Conservation (phyloP, 1,140 invertebrate species). For the Trichonephila inaurata region DNA sequence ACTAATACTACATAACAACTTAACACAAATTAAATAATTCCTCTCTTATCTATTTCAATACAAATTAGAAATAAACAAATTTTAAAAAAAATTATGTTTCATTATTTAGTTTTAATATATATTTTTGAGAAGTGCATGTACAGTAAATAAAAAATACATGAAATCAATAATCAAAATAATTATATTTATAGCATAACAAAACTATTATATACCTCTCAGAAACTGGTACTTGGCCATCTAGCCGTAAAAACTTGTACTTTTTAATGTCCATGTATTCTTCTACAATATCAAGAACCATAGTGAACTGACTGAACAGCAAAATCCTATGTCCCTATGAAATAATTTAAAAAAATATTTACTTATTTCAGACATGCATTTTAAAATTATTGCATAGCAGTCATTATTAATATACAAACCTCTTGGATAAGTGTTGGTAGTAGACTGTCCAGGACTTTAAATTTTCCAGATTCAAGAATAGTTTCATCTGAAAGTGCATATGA, state of each 20-base stretch:
- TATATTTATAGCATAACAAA: too few species aligned
- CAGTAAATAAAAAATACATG: too few species aligned
- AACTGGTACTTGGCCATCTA: conserved; percentile 95
- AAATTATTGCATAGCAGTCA: neutral
- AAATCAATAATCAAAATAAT: too few species aligned
- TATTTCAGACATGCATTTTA: neutral
- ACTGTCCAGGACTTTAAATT: conserved; percentile 82
- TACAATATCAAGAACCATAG: conserved; percentile 96
- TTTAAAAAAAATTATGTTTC: too few species aligned
- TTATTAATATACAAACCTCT: conserved; percentile 79
- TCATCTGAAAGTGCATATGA: conserved; percentile 80
- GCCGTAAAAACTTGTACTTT: conserved; percentile 80
- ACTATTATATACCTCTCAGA: conserved; percentile 84
- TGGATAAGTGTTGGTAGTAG: conserved; percentile 81
- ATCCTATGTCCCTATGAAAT: conserved; percentile 83
- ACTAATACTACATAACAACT: too few species aligned
- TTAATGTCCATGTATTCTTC: conserved; percentile 82
- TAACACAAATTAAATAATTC: too few species aligned
- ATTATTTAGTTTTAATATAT: too few species aligned
- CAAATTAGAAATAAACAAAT: too few species aligned
- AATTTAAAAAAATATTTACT: neutral
- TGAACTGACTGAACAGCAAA: conserved; percentile 98
- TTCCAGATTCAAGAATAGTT: conserved; percentile 82
- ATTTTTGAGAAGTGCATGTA: too few species aligned
- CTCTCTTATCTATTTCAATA: too few species aligned